Conservation (phyloP, 2,888 invertebrate species). For the Synergus laeviventris region DNA sequence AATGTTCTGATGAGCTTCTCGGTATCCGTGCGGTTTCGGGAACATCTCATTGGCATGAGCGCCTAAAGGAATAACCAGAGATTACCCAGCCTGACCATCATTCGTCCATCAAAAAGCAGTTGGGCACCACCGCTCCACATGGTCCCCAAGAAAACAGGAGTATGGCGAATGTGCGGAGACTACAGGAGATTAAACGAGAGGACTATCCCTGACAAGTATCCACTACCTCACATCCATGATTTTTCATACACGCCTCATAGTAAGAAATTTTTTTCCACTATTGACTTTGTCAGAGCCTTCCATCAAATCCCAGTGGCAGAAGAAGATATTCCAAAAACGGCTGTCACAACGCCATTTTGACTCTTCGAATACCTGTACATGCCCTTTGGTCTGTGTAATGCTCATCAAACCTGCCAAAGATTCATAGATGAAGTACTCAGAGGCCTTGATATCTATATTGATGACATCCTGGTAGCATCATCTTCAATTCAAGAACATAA, state of each 20-base stretch:
- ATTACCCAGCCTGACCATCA: too few species aligned
- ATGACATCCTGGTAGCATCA: constrained; percentile 45
- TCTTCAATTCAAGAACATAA: neutral
- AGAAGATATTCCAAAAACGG: constrained; percentile 64
- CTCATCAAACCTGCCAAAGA: constrained; percentile 58
- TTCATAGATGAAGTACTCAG: constrained; percentile 48
- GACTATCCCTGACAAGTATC: too few species aligned
- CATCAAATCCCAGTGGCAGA: neutral
- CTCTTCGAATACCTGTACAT: constrained; percentile 62
- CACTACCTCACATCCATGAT: too few species aligned
- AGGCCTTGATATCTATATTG: constrained; percentile 49
- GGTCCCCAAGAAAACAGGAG: constrained; percentile 58
- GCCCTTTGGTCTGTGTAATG: constrained; percentile 63
- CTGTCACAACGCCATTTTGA: constrained; percentile 64
- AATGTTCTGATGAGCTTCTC: too few species aligned
- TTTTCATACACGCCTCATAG: constrained; percentile 49
- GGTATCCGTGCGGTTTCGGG: neutral
- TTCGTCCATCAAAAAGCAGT: constrained; percentile 66
- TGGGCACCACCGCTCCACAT: constrained; percentile 66
- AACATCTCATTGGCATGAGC: neutral
- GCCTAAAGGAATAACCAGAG: constrained; percentile 41
- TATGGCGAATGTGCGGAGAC: constrained; percentile 56
- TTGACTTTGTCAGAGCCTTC: too few species aligned
- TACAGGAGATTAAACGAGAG: too few species aligned
- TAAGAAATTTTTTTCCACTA: constrained; percentile 28